Base-by-base conservation (phyloP, 1,140 invertebrate species). In the Danaus plexippus region DNA sequence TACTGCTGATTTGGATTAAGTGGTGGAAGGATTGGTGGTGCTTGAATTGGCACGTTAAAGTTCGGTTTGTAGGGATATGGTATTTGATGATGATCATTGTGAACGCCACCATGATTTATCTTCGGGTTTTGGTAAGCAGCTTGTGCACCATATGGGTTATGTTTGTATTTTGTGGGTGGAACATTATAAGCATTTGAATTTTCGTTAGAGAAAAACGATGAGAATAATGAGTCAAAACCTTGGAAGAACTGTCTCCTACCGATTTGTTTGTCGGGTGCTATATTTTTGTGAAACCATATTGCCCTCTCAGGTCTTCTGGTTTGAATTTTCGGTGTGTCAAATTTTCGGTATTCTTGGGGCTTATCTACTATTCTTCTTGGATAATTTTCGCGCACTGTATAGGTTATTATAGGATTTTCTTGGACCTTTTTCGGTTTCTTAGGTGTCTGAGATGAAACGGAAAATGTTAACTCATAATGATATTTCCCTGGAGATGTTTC, bases 381-480 rank as follows among this genome's bases (percentile, higher is more conserved):
- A 54, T 64, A 55, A 22, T 60, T 72, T 62, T 88, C 78, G 51
- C 72, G 64, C 9, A 88, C 85, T 4, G 87, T 88, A 47, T 87
- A 88, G 12, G 84, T 88, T 71, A 85, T 75, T 9, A 87, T 75
- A 12, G 84, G 80, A 54, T 75, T 80, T 56, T 87, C 84, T 58
- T 81, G 76, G 9, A 74, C 73, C 44, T 83, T 82, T 50, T 63
- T 76, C 40, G 79, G 64, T 59, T 77, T 73, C 49, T 76, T 77
- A 43, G 75, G 67, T 15, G 69, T 69, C 52, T 89, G 82, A 7
- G 90, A 90, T 10, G 88, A 87, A 10, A 92, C 88, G 11, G 88
- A 92, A 68, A 90, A 91, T 64, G 90, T 90, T 58, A 92, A 77
- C 69, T 92, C 91, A 66, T 90, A 91, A 60, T 89, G 86, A 67